Base-by-base conservation (phyloP, 2,888 invertebrate species). In the Metallyticus violacea region DNA sequence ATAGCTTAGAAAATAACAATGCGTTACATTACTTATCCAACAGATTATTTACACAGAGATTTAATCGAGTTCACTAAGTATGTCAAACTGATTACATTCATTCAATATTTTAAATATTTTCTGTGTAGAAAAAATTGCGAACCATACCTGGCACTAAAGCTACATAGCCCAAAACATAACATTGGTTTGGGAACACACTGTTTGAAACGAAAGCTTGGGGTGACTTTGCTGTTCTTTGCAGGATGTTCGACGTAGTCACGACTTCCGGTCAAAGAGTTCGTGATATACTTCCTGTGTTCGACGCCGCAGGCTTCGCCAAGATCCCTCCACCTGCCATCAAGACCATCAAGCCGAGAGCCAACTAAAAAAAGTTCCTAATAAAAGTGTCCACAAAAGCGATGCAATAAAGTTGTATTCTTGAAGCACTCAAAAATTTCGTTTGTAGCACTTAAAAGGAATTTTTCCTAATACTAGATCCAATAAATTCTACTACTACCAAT, bases 221-320 rank as follows among this genome's bases (percentile, higher is more conserved):
- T 62, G 40, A 62, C 40, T 62, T 4, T 89, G 77, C 85, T 88
- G 87, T 88, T 89, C 40, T 79, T 79, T 90, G 89, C 91, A 95
- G 95, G 92, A 94, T 95, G 91, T 92, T 94, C 85, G 95, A 95
- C 88, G 94, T 94, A 80, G 92, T 95, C 86, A 94, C 95, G 29
- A 95, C 95, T 82, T 90, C 91, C 79, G 92, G 92, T 88, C 91
- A 91, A 89, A 93, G 95, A 90, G 95, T 96, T 85, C 93, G 95
- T 87, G 96, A 96, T 90, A 92, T 96, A 87, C 93, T 96, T 89
- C 97, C 97, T 40, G 97, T 97, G 85, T 97, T 97, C 91, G 97
- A 97, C 92, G 95, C 97, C 90, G 94, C 96, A 89, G 97, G 96
- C n/a, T 97, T 97, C 92, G 93, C 95, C 90, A 96, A 97, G 92